Evolutionary conservation across 2,888 invertebrate genomes (phyloP).

Genomic region (Rosalia funebris): DNA sequence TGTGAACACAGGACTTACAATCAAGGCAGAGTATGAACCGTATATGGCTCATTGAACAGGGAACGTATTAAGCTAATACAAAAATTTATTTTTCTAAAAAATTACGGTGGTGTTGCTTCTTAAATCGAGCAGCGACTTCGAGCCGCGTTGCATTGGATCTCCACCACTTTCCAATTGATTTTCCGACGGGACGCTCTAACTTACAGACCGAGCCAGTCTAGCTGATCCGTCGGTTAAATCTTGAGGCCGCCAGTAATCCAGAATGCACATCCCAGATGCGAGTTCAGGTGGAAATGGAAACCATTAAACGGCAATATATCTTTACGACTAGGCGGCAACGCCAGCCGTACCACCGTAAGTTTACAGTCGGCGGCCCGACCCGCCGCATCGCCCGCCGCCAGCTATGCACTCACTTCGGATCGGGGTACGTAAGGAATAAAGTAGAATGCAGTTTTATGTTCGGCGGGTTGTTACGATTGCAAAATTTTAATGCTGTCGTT

Average conservation of each 20-base stretch:
- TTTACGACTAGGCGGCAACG: constrained; percentile 54
- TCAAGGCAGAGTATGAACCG: too few relatives aligned
- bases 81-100: too few relatives aligned
- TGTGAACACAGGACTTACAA: too few relatives aligned
- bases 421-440: constrained; percentile 49
- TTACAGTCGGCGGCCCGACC: constrained; percentile 22
- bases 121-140: too few relatives aligned
- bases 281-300: constrained; percentile 58
- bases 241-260: constrained; percentile 24
- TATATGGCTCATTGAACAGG: too few relatives aligned
- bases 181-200: too few relatives aligned
- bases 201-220: neutral
- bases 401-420: constrained; percentile 36
- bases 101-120: too few relatives aligned
- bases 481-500: constrained; percentile 59
- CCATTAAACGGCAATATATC: constrained; percentile 58
- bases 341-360: constrained; percentile 29
- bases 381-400: constrained; percentile 10
- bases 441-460: constrained; percentile 54
- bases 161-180: too few relatives aligned
- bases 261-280: constrained; percentile 13
- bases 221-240: constrained; percentile 25
- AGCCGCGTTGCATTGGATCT: too few relatives aligned
- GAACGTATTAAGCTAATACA: too few relatives aligned
- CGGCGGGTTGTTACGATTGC: constrained; percentile 55